These are phyloP conservation scores for Thrips palmi DNA, from an alignment of 1,140 invertebrate genomes.

Conservation along the genomic window DNA sequence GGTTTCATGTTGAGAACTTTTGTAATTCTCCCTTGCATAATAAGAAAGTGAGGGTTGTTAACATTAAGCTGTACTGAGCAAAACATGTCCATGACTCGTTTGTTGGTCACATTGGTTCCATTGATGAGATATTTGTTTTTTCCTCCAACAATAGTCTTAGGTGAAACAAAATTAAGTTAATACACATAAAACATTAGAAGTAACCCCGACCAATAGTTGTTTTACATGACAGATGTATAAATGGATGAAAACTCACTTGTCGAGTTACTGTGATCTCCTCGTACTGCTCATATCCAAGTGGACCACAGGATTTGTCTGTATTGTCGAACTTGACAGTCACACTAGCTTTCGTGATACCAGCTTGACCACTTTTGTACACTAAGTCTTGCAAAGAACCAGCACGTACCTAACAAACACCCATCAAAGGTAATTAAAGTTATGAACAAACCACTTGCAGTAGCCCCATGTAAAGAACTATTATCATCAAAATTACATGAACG, in stretches of 20 bases:
- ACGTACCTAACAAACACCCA: slow-evolving; percentile 73
- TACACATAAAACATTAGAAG: not conserved
- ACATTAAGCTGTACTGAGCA: slow-evolving; percentile 94
- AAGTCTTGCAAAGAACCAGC: slow-evolving; percentile 81
- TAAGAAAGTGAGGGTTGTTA: slow-evolving; percentile 98
- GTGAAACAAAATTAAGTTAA: slow-evolving; percentile 10
- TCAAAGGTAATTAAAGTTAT: slow-evolving; percentile 86
- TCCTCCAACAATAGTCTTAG: slow-evolving; percentile 47
- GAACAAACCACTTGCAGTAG: slow-evolving; percentile 94
- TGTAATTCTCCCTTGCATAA: slow-evolving; percentile 99
- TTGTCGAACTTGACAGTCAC: slow-evolving; percentile 97
- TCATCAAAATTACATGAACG: not conserved
- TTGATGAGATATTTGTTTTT: slow-evolving; percentile 86
- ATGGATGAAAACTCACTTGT: slow-evolving; percentile 45
- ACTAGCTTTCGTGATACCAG: slow-evolving; percentile 86
- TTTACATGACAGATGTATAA: too few relatives aligned
- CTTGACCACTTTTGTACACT: slow-evolving; percentile 95
- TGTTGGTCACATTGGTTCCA: slow-evolving; percentile 75
- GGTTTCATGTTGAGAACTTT: slow-evolving; percentile 99
- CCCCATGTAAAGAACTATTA: too few relatives aligned
- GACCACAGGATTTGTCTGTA: slow-evolving; percentile 58
- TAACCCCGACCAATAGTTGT: slow-evolving; percentile 1
- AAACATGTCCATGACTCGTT: slow-evolving; percentile 84
- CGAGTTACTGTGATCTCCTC: slow-evolving; percentile 87
- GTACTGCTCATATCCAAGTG: slow-evolving; percentile 81